phyloP scores from a whole-genome alignment of 53 echinoderm and acorn worm species.

The Echinometra lucunter region DNA sequence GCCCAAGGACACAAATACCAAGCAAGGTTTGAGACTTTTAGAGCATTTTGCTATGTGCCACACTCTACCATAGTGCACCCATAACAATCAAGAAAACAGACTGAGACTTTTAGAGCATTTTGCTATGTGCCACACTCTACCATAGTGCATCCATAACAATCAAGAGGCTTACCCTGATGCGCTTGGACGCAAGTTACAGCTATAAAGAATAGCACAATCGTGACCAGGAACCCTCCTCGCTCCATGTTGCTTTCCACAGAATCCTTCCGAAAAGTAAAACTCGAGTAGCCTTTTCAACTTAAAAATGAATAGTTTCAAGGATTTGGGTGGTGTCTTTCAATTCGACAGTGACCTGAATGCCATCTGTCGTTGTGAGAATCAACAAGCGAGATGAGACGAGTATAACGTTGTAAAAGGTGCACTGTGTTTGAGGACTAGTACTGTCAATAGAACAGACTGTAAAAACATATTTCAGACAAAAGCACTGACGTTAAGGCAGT shows the following conservation, averaged over 20 bases:
- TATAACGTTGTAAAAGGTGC: no score
- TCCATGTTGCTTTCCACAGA: not conserved
- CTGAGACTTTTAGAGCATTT: no score
- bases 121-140: no score
- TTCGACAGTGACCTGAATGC: not conserved
- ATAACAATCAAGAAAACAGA: no score
- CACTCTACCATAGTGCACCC: no score
- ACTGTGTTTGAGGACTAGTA: not conserved
- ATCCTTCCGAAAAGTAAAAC: not conserved
- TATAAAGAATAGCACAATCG: not conserved
- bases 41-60: no score
- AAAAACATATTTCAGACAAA: constrained; percentile 31
- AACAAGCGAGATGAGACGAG: not conserved
- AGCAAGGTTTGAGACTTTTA: no score
- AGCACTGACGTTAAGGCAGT: not conserved
- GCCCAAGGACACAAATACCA: no score
- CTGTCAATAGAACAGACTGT: not conserved
- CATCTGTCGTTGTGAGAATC: not conserved
- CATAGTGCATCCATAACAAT: no score
- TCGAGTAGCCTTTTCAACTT: not conserved
- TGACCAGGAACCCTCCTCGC: not conserved
- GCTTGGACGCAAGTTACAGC: not conserved
- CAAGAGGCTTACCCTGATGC: not conserved
- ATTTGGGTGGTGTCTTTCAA: not conserved
- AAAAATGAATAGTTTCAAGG: not conserved